Base-by-base conservation (phyloP, 53 echinoderm and acorn worm species). In the Holothuria scabra region DNA sequence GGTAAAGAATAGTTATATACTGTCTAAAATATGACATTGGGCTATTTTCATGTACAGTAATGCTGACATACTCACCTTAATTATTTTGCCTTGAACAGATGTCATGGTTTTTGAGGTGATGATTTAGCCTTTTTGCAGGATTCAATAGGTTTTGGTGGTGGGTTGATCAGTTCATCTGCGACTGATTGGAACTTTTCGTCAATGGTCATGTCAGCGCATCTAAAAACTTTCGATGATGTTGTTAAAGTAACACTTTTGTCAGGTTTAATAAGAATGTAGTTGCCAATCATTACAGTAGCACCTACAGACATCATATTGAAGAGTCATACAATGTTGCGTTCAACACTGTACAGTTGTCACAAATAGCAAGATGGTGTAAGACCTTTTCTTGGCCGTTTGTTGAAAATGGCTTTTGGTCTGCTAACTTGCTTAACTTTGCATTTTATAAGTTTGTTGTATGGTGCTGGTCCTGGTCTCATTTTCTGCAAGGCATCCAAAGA, bases 181-280 rank as follows among this genome's bases (percentile, higher is more conserved):
- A 18, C 2, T 34, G 34, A 34, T 69, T 38, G 16, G 30, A 11
- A 18, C n/a, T n/a, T n/a, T 32, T 69, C 32, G 4, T 35, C 69
- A 38, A 30, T 41, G 38, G 21, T 37, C 9, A 68, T 68, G 31
- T 68, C 37, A 9, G 68, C 68, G 29, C 68, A 68, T 68, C 34
- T 68, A 37, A 68, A 68, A 37, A 68, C 68, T 68, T 68, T 68
- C 18, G 68, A 31, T 69, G 41, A 20, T 35, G 69, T 32, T 22
- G 69, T 38, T 13, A 69, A 9, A 6, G 69, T 69, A 12, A 38
- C 35, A 19, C 35, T 3, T 52, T 69, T 69, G 20, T 69, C 38
- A 35, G 41, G 13, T 34, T 69, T 69, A 21, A 29, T 29, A 8
- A 69, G 31, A 22, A 69, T 69, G 21, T 69, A 69, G 69, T 69